These are phyloP conservation scores for Ranitomeya variabilis DNA, from an alignment of 2,113 vertebrate species.

Conservation along the genomic window DNA sequence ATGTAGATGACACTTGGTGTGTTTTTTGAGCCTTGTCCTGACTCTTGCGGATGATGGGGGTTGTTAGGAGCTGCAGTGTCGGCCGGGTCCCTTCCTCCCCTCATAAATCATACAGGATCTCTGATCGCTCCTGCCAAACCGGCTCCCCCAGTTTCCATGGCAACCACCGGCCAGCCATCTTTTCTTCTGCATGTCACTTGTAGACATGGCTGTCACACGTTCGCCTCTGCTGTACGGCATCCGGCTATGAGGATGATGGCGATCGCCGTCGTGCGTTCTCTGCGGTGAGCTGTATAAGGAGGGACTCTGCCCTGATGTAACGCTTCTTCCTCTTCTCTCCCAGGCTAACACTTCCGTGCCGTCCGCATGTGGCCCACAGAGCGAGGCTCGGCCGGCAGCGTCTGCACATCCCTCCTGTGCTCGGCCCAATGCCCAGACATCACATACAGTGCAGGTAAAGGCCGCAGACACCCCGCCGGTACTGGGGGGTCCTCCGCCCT, in stretches of 20 bases:
- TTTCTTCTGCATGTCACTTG: not conserved
- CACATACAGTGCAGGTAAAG: not conserved
- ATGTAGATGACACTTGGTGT: not conserved
- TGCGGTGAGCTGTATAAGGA: not conserved
- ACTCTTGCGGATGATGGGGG: not conserved
- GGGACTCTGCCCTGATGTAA: not conserved
- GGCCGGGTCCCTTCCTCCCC: not conserved
- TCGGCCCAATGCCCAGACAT: not conserved
- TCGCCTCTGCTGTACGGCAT: not conserved
- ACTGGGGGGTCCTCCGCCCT: too few relatives aligned
- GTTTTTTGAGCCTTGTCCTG: not conserved
- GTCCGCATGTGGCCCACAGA: not conserved
- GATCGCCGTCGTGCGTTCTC: not conserved
- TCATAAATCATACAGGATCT: slow-evolving; percentile 18
- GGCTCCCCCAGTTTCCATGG: slow-evolving; percentile 25
- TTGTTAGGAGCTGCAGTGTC: not conserved
- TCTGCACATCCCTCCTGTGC: not conserved
- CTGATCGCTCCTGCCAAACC: not conserved
- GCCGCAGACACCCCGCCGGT: not conserved
- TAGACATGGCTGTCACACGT: not conserved
- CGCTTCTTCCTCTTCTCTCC: not conserved
- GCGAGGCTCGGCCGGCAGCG: not conserved
- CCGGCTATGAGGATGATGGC: not conserved
- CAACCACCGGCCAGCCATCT: slow-evolving; percentile 13
- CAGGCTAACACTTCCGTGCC: not conserved